These are phyloP conservation scores for Strix uralensis DNA, from an alignment of 2,113 vertebrate species.

Conservation along the genomic window DNA sequence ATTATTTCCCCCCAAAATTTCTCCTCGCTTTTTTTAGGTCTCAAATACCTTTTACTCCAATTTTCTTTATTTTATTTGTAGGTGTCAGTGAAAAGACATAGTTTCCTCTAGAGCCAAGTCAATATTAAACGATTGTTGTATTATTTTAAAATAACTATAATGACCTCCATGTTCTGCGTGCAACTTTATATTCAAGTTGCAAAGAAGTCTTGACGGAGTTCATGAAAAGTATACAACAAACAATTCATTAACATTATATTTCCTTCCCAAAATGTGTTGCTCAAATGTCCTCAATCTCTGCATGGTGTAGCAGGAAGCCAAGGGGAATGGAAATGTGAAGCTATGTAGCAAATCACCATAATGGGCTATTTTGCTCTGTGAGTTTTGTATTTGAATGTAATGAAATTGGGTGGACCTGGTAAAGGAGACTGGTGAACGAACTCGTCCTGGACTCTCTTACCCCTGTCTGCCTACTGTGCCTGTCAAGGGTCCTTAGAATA, in stretches of 20 bases:
- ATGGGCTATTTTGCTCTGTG: not conserved
- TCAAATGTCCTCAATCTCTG: not conserved
- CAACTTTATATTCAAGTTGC: not conserved
- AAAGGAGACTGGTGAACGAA: not conserved
- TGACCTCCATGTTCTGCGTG: not conserved
- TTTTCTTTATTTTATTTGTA: not conserved
- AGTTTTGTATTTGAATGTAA: not conserved
- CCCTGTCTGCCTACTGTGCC: too few relatives aligned
- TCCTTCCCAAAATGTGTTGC: not conserved
- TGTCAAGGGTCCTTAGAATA: not conserved
- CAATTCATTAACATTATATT: not conserved
- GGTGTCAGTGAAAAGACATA: not conserved
- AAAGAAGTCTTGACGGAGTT: not conserved
- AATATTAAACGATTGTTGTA: not conserved
- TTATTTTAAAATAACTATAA: not conserved
- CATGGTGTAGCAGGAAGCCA: accelerated
- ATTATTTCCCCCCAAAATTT: not conserved
- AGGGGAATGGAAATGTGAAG: not conserved
- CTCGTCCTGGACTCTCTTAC: too few relatives aligned
- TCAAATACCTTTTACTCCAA: accelerated
- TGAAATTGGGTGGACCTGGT: not conserved
- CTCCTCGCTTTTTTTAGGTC: not conserved
- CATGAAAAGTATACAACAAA: not conserved
- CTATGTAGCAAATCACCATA: not conserved
- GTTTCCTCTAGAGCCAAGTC: not conserved